phyloP scores from a whole-genome alignment of 2,797 vertebrate genomes.

The Hipposideros larvatus region DNA sequence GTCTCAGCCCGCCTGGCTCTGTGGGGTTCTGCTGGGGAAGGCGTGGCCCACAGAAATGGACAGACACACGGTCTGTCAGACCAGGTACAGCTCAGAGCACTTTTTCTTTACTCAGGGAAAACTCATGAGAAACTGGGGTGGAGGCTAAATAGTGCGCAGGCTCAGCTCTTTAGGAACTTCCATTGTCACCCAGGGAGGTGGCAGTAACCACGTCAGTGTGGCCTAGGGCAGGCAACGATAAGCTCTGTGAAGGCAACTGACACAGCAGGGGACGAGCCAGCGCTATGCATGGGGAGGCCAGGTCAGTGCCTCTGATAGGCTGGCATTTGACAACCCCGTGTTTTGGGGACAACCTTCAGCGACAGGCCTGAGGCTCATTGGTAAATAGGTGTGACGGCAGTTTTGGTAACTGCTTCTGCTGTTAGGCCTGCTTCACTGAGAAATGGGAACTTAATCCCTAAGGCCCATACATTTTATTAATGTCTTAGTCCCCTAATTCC shows the following conservation, averaged over 20 bases:
- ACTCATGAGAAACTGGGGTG: too few relatives aligned
- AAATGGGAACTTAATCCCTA: background rate
- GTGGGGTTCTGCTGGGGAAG: accelerated
- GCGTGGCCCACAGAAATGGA: accelerated
- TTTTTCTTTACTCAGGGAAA: accelerated
- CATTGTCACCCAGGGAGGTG: accelerated
- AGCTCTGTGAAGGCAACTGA: background rate
- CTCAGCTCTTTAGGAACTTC: too few relatives aligned
- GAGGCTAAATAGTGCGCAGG: too few relatives aligned
- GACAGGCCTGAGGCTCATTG: accelerated
- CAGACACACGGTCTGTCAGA: background rate
- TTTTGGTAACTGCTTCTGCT: background rate
- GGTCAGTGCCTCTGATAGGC: background rate
- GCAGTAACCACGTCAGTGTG: accelerated
- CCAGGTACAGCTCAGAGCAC: background rate
- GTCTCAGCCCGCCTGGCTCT: accelerated
- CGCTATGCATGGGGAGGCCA: accelerated
- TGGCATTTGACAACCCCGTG: background rate
- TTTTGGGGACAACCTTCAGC: background rate
- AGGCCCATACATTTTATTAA: background rate
- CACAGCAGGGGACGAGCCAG: background rate
- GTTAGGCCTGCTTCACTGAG: background rate
- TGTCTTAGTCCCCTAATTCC: background rate
- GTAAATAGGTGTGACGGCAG: accelerated
- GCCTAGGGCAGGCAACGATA: accelerated